These are phyloP conservation scores for Cryptus armator DNA, from an alignment of 2,888 invertebrate genomes.

Conservation along the genomic window DNA sequence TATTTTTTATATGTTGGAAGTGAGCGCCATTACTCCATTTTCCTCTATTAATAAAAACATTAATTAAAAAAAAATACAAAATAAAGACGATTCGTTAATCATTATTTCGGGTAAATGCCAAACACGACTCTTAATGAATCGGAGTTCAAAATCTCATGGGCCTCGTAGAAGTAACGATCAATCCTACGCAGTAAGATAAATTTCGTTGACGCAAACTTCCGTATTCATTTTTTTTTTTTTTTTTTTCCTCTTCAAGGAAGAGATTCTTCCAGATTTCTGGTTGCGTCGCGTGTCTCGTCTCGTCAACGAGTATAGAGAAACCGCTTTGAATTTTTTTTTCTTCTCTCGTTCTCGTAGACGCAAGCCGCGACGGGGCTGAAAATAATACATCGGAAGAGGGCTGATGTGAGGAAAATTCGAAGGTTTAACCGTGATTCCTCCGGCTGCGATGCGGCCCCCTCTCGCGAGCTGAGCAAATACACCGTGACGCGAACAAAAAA, in stretches of 20 bases:
- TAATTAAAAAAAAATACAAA: not conserved
- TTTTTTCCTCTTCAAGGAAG: conserved; percentile 39
- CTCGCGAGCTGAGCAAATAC: conserved; percentile 65
- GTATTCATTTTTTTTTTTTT: conserved; percentile 40
- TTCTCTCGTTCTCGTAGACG: not conserved
- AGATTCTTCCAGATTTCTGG: conserved; percentile 19
- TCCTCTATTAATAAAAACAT: not conserved
- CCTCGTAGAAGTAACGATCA: conserved; percentile 41
- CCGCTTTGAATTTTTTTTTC: conserved; percentile 31
- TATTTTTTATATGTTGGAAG: too few relatives aligned
- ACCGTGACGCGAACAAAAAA: conserved; percentile 51
- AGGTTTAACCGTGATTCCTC: conserved; percentile 56
- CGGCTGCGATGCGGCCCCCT: conserved; percentile 48
- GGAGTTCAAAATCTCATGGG: not conserved
- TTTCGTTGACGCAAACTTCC: conserved; percentile 62
- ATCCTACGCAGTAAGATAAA: conserved; percentile 44
- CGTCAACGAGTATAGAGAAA: conserved; percentile 45
- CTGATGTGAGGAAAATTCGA: conserved; percentile 48
- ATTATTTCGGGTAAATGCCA: conserved; percentile 5
- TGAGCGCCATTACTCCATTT: not conserved
- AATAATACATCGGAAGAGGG: conserved; percentile 55
- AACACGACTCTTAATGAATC: conserved; percentile 5
- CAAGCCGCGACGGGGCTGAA: conserved; percentile 40
- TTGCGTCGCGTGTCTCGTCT: conserved; percentile 35
- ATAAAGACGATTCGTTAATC: not conserved